Conservation (phyloP, 2,888 invertebrate species). For the Leucozona laternaria region DNA sequence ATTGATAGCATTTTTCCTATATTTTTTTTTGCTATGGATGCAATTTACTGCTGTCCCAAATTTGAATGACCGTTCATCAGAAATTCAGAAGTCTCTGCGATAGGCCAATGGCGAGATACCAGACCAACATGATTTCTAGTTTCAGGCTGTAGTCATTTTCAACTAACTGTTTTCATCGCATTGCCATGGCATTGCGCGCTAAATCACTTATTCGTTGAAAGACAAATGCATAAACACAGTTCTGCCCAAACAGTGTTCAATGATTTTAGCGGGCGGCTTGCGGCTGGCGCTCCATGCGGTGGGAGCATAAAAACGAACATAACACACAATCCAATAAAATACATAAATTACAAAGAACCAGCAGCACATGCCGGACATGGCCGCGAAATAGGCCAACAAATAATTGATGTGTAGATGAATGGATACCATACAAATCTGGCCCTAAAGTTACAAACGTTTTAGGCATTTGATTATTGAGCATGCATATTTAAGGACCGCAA, state of each 20-base stretch:
- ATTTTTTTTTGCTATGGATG: neutral
- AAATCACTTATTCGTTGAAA: slow-evolving; percentile 62
- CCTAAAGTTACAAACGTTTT: neutral
- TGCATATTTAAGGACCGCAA: too few species aligned
- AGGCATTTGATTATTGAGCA: neutral
- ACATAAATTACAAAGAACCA: slow-evolving; percentile 44
- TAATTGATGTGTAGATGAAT: slow-evolving; percentile 13
- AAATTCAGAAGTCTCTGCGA: neutral
- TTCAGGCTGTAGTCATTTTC: slow-evolving; percentile 36
- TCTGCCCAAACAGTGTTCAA: slow-evolving; percentile 55
- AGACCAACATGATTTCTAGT: slow-evolving; percentile 23
- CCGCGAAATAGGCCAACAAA: slow-evolving; percentile 38
- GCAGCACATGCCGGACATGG: slow-evolving; percentile 21
- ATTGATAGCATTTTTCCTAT: slow-evolving; percentile 7
- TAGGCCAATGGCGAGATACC: neutral
- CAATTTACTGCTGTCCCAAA: slow-evolving; percentile 35
- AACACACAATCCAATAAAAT: slow-evolving; percentile 54
- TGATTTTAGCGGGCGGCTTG: slow-evolving; percentile 13
- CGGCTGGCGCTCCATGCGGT: neutral
- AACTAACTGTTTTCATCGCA: slow-evolving; percentile 41
- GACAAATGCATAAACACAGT: slow-evolving; percentile 37
- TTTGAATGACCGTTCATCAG: slow-evolving; percentile 36
- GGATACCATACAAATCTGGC: slow-evolving; percentile 3
- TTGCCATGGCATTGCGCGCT: slow-evolving; percentile 6
- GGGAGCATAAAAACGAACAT: slow-evolving; percentile 32